Evolutionary conservation across 2,888 invertebrate genomes (phyloP).

Genomic region (Leptarthrus brevirostris): DNA sequence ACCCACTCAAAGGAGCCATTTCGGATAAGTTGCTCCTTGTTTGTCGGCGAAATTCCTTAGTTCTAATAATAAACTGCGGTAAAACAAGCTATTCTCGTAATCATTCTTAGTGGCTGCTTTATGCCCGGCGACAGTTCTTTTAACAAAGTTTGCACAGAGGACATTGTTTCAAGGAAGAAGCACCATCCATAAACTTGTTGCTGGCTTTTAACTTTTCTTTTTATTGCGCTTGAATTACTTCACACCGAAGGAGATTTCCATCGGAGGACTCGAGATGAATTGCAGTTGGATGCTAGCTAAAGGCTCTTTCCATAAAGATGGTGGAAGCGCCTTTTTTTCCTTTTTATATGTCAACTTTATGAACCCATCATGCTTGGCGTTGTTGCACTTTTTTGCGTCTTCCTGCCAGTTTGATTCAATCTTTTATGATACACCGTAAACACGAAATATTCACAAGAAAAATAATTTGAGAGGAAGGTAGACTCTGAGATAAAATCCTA

Average conservation of each 20-base stretch:
- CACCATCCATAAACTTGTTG: conserved; percentile 28
- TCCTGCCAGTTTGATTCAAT: no score
- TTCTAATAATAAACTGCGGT: conserved; percentile 18
- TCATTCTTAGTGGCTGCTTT: conserved; percentile 28
- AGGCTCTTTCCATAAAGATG: not conserved
- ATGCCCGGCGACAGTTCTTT: conserved; percentile 20
- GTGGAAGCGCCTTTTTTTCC: conserved; percentile 1
- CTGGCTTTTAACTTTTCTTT: conserved; percentile 23
- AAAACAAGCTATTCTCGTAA: conserved; percentile 7
- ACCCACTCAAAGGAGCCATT: conserved; percentile 23
- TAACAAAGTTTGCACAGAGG: conserved; percentile 24
- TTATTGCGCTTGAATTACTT: conserved; percentile 37
- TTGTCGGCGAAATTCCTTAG: conserved; percentile 13
- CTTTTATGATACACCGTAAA: no score
- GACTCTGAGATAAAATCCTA: no score
- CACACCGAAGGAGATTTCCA: conserved; percentile 27
- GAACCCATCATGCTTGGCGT: not conserved
- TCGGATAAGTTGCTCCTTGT: not conserved
- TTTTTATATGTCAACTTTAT: not conserved
- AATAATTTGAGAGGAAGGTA: no score
- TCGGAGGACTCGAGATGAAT: conserved; percentile 16
- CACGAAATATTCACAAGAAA: no score
- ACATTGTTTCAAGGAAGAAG: conserved; percentile 27
- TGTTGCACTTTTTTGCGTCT: not conserved
- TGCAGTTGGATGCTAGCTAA: not conserved